Evolutionary conservation across 2,888 invertebrate genomes (phyloP), one percentile per base, ranked within the genome.

Genomic region (Scaptomyza polygonia): DNA sequence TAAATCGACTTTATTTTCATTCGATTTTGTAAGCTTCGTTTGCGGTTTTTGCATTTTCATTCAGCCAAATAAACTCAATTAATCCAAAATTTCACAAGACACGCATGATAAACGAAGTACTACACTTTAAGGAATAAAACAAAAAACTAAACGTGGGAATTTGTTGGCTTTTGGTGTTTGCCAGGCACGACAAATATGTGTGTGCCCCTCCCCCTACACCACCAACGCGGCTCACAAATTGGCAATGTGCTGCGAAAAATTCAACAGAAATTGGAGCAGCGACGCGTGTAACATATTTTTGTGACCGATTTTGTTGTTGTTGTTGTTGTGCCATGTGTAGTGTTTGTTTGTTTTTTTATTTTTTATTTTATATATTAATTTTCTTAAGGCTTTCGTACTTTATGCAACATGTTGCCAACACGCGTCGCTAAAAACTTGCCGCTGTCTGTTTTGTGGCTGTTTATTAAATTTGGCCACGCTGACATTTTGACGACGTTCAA

Each of bases 21-120:
- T n/a, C n/a, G n/a, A 12, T 32, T 44, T 34, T 29, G 12, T 29
- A 12, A 30, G 25, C 36, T 3, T 43, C 16, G 63, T 6, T 58
- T 40, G n/a, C n/a, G 34, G 21, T 12, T 54, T 58, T 77, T 67
- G 64, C 63, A 77, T 83, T 88, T 88, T 67, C 70, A 77, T 61
- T 83, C 77, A 53, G 32, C 62, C 70, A 68, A 84, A 87, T 73
- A 74, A 86, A 85, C 84, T 85, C 72, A 85, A 88, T 85, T 88
- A 76, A 74, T 25, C 5, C 25, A 25, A 73, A 68, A 71, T 78
- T 78, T 81, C 68, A 61, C 65, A 70, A 72, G 69, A 69, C 66
- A 75, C 80, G 72, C 77, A 79, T 68, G 59, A 59, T 51, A 64
- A 63, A 21, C 36, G 44, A 69, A 54, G 57, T 44, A 56, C 57